A percentile compares a stretch with the other conserved stretches of the same genome.
These are phyloP conservation scores for Coleophora flavipennella DNA, from an alignment of 2,888 invertebrate species.

Conservation along the genomic window DNA sequence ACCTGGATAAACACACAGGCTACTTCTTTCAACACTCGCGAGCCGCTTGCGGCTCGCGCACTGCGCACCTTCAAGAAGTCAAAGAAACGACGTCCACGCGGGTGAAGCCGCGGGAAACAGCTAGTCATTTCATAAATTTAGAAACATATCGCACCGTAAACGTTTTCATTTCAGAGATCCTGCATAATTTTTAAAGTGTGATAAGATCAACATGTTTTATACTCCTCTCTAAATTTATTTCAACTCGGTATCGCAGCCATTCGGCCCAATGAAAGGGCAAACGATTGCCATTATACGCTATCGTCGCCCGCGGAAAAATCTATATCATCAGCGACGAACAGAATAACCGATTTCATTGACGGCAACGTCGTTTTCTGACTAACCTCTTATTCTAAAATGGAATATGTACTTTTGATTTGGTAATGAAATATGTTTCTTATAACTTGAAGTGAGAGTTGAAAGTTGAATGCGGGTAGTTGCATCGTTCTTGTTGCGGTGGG, in stretches of 20 bases:
- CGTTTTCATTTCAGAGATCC: too few species aligned
- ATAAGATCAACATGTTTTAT: too few species aligned
- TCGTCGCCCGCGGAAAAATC: constrained; percentile 55
- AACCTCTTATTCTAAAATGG: neutral
- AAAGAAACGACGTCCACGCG: too few species aligned
- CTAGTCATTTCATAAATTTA: too few species aligned
- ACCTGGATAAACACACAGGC: too few species aligned
- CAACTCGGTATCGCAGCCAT: constrained; percentile 6
- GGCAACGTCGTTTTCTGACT: constrained; percentile 22
- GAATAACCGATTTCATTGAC: constrained; percentile 60
- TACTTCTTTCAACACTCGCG: too few species aligned
- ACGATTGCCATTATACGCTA: constrained; percentile 47
- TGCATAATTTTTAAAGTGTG: too few species aligned
- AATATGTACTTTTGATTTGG: too few species aligned
- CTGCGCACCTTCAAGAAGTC: too few species aligned
- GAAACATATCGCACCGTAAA: too few species aligned
- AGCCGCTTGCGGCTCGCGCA: too few species aligned
- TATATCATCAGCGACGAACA: constrained; percentile 60
- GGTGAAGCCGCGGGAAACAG: too few species aligned
- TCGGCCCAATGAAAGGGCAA: constrained; percentile 22
- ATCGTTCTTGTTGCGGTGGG: constrained; percentile 8
- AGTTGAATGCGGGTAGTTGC: neutral
- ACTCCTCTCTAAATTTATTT: neutral
- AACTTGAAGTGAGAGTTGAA: neutral
- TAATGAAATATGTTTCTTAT: neutral